A percentile compares a stretch with the other conserved stretches of the same genome.
Conservation (phyloP, 2,888 invertebrate species). For the Dryococelus australis region DNA sequence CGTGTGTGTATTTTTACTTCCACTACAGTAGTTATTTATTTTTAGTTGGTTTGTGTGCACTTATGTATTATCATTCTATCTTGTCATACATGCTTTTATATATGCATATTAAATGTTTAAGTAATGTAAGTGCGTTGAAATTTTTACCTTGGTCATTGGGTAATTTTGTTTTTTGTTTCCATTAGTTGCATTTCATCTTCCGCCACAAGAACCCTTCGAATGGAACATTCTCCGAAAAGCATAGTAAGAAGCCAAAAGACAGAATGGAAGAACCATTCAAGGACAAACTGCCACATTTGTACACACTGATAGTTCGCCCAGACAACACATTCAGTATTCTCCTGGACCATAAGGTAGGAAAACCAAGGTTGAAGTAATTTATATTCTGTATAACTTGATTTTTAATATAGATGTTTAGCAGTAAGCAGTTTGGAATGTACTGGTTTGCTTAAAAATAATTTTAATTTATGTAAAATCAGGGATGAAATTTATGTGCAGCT, state of each 20-base stretch:
- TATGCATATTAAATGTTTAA: no score
- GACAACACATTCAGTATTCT: slow-evolving; percentile 83
- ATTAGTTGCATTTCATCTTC: slow-evolving; percentile 83
- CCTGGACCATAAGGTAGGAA: slow-evolving; percentile 74
- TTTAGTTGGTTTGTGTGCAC: no score
- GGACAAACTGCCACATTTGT: slow-evolving; percentile 92
- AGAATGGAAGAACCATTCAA: slow-evolving; percentile 86
- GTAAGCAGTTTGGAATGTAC: not conserved
- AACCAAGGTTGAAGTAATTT: slow-evolving; percentile 31
- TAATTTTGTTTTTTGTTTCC: slow-evolving; percentile 28
- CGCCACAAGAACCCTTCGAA: slow-evolving; percentile 93
- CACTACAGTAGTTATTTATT: no score
- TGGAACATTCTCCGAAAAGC: slow-evolving; percentile 91
- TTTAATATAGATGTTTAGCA: not conserved
- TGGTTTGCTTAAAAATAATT: not conserved
- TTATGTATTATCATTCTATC: no score
- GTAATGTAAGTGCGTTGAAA: no score
- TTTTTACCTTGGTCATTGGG: not conserved
- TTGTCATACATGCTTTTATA: no score
- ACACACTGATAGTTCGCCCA: slow-evolving; percentile 78
- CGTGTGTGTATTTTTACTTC: no score
- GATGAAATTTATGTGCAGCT: no score
- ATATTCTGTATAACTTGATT: not conserved
- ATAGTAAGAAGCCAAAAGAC: slow-evolving; percentile 89
- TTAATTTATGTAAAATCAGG: not conserved